A percentile compares a stretch with the other conserved stretches of the same genome.
Conservation (phyloP, 2,888 invertebrate genomes). For the Polyploca ridens region DNA sequence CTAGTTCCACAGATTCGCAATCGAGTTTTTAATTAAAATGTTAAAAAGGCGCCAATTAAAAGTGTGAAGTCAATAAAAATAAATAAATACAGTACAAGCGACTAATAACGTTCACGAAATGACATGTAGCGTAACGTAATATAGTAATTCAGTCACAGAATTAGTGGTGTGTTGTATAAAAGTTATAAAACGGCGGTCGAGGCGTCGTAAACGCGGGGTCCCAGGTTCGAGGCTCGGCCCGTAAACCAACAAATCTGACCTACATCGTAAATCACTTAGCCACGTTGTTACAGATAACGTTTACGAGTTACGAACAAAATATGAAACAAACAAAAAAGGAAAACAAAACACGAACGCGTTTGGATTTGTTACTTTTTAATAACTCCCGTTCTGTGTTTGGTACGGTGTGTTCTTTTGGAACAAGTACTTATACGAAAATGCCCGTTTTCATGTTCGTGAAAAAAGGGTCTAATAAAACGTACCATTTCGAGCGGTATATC, state of each 20-base stretch:
- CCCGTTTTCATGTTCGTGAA: conserved; percentile 45
- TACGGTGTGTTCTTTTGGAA: neutral
- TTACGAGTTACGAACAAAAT: conserved; percentile 38
- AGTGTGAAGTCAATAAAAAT: conserved; percentile 48
- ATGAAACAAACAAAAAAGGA: conserved; percentile 31
- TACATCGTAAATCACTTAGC: conserved; percentile 82
- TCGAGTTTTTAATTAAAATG: conserved; percentile 27
- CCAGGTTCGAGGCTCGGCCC: conserved; percentile 70
- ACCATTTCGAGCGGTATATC: conserved; percentile 56
- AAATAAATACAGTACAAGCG: conserved; percentile 29
- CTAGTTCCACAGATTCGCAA: conserved; percentile 23
- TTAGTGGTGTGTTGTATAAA: conserved; percentile 59
- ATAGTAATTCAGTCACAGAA: conserved; percentile 42
- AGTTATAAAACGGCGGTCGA: conserved; percentile 67
- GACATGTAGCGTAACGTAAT: conserved; percentile 48
- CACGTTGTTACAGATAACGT: conserved; percentile 80
- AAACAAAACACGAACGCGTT: conserved; percentile 27
- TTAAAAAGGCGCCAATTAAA: conserved; percentile 43
- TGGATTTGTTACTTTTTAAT: conserved; percentile 44
- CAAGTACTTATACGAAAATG: conserved; percentile 33
- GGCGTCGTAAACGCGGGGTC: conserved; percentile 72
- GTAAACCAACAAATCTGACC: conserved; percentile 84
- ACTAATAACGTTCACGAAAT: conserved; percentile 20
- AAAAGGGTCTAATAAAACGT: conserved; percentile 50
- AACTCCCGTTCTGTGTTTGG: conserved; percentile 28